These are phyloP conservation scores for Poecilus cupreus DNA, from an alignment of 2,888 invertebrate species.

Conservation along the genomic window DNA sequence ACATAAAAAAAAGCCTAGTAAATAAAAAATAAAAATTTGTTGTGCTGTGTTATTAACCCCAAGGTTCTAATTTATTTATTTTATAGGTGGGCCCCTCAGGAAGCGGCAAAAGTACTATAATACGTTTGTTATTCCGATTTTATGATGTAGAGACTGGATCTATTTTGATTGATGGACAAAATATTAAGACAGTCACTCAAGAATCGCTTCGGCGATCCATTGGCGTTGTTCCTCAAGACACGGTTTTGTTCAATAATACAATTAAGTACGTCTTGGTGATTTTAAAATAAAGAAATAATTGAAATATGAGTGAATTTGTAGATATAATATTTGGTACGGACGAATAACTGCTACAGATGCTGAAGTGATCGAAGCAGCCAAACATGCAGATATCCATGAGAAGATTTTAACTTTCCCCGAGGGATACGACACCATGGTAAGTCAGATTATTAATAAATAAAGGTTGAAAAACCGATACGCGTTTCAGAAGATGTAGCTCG, in stretches of 20 bases:
- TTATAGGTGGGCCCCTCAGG: conserved; percentile 89
- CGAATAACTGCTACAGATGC: conserved; percentile 84
- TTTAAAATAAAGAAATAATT: background rate
- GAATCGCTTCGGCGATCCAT: conserved; percentile 88
- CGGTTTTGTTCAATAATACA: conserved; percentile 94
- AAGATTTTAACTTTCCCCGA: conserved; percentile 94
- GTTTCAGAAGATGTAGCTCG: background rate
- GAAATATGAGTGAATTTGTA: conserved; percentile 65
- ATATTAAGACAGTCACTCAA: conserved; percentile 90
- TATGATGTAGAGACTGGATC: conserved; percentile 94
- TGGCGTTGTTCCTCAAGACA: conserved; percentile 98
- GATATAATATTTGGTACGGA: conserved; percentile 97
- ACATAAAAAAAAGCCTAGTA: too few relatives aligned
- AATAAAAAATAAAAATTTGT: background rate
- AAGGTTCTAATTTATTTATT: conserved; percentile 45
- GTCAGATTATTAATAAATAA: too few relatives aligned
- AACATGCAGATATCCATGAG: conserved; percentile 95
- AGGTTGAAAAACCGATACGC: background rate
- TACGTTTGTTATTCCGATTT: conserved; percentile 95
- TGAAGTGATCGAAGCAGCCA: conserved; percentile 92
- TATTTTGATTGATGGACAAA: conserved; percentile 91
- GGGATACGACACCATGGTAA: conserved; percentile 86
- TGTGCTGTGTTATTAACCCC: too few relatives aligned
- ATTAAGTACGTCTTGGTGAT: conserved; percentile 78
- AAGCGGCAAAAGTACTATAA: conserved; percentile 96